Percentiles rank a stretch among this genome's conserved stretches.
These are phyloP conservation scores for Zosterops lateralis DNA, from an alignment of 2,113 vertebrate genomes.

Conservation along the genomic window DNA sequence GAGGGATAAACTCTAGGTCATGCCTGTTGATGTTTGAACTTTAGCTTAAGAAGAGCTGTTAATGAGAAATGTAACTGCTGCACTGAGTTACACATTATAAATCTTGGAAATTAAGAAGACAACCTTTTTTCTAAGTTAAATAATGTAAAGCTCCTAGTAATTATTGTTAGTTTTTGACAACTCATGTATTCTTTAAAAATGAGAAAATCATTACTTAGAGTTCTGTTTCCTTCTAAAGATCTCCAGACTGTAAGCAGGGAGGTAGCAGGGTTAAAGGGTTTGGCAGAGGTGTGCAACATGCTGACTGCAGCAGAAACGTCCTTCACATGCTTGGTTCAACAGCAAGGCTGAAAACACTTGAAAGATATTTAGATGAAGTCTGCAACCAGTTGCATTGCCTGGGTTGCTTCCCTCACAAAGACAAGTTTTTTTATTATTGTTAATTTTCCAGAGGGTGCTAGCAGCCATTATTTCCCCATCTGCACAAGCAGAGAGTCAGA, in stretches of 20 bases:
- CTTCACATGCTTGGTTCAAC: not conserved
- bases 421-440: not conserved
- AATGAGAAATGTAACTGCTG: not conserved
- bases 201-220: not conserved
- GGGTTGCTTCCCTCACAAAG: not conserved
- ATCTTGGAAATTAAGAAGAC: not conserved
- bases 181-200: not conserved
- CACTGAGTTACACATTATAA: not conserved
- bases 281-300: accelerated
- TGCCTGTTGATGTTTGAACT: not conserved
- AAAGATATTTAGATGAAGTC: not conserved
- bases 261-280: not conserved
- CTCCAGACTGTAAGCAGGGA: not conserved
- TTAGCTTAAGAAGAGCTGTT: not conserved
- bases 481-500: not conserved
- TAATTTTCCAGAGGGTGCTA: not conserved
- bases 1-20: not conserved
- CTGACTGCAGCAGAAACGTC: not conserved
- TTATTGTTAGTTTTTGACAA: not conserved
- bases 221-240: not conserved
- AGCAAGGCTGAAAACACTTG: not conserved
- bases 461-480: not conserved
- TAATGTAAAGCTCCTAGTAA: not conserved
- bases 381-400: not conserved
- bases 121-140: not conserved